Percentiles rank a stretch among this genome's conserved stretches.
phyloP scores from a whole-genome alignment of 2,797 vertebrate genomes.

The Phaenicophaeus curvirostris region DNA sequence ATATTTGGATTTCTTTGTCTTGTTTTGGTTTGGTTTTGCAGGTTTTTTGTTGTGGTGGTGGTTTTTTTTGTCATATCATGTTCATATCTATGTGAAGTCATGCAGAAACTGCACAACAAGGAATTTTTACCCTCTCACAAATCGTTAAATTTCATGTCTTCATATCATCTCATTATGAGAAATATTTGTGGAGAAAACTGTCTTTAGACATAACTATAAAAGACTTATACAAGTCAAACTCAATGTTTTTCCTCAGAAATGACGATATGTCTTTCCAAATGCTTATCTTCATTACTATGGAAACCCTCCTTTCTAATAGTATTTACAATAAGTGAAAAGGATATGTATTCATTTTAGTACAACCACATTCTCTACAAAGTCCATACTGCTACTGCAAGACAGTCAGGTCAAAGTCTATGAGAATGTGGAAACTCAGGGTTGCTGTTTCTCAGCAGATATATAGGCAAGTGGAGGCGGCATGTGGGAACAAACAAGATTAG shows the following conservation, averaged over 20 bases:
- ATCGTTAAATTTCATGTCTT: neutral
- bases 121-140: neutral
- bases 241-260: conserved; percentile 6
- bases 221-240: neutral
- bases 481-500: conserved; percentile 40
- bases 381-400: neutral
- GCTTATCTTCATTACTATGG: neutral
- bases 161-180: neutral
- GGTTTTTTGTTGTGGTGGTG: neutral
- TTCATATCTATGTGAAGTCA: neutral
- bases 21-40: no score
- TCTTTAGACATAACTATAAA: neutral
- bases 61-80: neutral
- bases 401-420: neutral
- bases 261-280: neutral
- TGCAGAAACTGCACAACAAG: neutral
- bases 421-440: neutral
- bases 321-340: neutral
- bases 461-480: neutral
- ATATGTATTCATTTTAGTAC: neutral
- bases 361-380: neutral
- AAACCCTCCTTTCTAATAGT: neutral
- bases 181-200: neutral
- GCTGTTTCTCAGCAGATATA: neutral
- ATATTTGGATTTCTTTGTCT: neutral